Percentiles rank a stretch among this genome's conserved stretches.
These are phyloP conservation scores for Galerucella nymphaeae DNA, from an alignment of 2,888 invertebrate genomes.

Conservation along the genomic window DNA sequence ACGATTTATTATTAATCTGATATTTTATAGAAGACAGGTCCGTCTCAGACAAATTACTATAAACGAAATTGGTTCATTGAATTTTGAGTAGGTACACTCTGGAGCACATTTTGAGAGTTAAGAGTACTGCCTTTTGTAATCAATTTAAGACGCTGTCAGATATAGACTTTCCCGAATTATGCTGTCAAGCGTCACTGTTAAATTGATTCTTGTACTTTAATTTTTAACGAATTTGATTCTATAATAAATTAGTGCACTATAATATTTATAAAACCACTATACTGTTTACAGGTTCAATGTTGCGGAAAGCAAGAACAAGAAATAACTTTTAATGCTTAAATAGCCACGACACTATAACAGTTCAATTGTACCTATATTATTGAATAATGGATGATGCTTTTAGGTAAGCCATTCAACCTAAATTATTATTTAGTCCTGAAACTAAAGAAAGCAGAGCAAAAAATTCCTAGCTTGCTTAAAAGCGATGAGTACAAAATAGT, in stretches of 20 bases:
- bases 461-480: too few relatives aligned
- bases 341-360: neutral
- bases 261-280: neutral
- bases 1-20: neutral
- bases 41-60: neutral
- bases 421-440: too few relatives aligned
- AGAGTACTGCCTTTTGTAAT: too few relatives aligned
- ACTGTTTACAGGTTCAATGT: neutral
- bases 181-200: neutral
- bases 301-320: neutral
- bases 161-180: too few relatives aligned
- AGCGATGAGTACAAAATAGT: too few relatives aligned
- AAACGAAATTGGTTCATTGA: neutral
- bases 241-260: neutral
- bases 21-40: neutral
- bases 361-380: neutral
- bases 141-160: too few relatives aligned
- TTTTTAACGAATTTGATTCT: neutral
- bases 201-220: neutral
- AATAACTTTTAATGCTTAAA: neutral
- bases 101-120: too few relatives aligned
- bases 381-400: too few relatives aligned
- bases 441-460: too few relatives aligned
- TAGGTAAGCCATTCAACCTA: too few relatives aligned
- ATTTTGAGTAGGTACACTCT: too few relatives aligned